Evolutionary conservation across 1,140 invertebrate genomes (phyloP).

Genomic region (Ceratosolen solmsi): DNA sequence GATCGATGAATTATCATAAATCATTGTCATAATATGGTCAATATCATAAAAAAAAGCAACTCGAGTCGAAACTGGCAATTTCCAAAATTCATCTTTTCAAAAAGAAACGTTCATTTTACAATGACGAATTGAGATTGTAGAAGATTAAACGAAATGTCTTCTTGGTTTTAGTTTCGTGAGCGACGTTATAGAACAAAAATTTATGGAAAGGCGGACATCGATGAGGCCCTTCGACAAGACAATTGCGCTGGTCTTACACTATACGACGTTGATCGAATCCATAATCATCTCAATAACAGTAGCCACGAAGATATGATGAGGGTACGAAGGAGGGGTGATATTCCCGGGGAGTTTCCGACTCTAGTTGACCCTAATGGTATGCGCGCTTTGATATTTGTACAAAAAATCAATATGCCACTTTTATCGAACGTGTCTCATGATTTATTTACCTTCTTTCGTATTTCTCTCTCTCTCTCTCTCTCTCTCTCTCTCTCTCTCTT

Average conservation of each 20-base stretch:
- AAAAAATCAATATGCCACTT: background rate
- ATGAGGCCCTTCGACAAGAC: constrained; percentile 62
- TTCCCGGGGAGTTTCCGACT: constrained; percentile 77
- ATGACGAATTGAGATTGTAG: background rate
- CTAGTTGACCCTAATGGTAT: constrained; percentile 50
- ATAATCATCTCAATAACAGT: background rate
- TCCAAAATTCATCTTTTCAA: too few species aligned
- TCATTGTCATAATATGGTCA: too few species aligned
- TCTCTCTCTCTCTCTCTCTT: background rate
- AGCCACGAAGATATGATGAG: constrained; percentile 37
- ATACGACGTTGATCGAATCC: constrained; percentile 53
- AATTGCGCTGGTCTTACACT: constrained; percentile 60
- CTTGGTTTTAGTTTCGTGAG: constrained; percentile 66
- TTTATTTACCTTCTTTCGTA: too few species aligned
- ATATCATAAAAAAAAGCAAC: too few species aligned
- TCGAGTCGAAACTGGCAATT: too few species aligned
- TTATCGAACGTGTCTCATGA: too few species aligned
- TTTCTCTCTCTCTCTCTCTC: constrained; percentile 3
- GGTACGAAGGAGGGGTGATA: constrained; percentile 79
- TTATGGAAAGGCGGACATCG: constrained; percentile 61
- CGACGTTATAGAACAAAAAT: constrained; percentile 67
- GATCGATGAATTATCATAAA: too few species aligned
- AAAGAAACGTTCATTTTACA: too few species aligned
- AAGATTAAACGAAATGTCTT: background rate
- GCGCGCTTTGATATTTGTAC: background rate